Conservation (phyloP, 1,140 invertebrate species). For the Hydropsyche tenuis region DNA sequence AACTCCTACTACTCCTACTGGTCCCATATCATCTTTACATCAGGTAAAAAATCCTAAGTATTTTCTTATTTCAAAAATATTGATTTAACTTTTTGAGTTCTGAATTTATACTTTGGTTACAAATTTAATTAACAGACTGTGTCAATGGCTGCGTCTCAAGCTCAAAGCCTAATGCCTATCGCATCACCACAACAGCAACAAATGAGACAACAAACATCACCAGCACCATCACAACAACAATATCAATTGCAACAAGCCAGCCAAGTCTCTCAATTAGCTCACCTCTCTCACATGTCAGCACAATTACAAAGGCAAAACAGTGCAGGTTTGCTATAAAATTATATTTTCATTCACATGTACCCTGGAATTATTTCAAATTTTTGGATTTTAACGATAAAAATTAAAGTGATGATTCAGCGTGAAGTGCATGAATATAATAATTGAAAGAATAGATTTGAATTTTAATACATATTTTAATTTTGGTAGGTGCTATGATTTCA, state of each 20-base stretch:
- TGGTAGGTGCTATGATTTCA: constrained; percentile 36
- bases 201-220: constrained; percentile 40
- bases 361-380: background rate
- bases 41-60: too few species aligned
- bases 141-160: constrained; percentile 41
- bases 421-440: too few species aligned
- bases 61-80: too few species aligned
- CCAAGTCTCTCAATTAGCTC: constrained; percentile 44
- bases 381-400: too few species aligned
- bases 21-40: constrained; percentile 59
- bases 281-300: constrained; percentile 44
- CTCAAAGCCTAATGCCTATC: constrained; percentile 48
- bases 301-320: constrained; percentile 44
- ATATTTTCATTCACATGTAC: background rate
- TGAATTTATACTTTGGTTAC: background rate
- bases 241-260: constrained; percentile 46
- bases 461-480: background rate
- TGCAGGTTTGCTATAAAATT: constrained; percentile 34
- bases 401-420: too few species aligned
- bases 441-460: background rate
- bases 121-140: background rate
- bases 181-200: constrained; percentile 54
- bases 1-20: constrained; percentile 50
- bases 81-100: background rate
- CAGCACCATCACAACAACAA: constrained; percentile 55